Evolutionary conservation across 2,888 invertebrate species (phyloP).

Genomic region (Panopea generosa): DNA sequence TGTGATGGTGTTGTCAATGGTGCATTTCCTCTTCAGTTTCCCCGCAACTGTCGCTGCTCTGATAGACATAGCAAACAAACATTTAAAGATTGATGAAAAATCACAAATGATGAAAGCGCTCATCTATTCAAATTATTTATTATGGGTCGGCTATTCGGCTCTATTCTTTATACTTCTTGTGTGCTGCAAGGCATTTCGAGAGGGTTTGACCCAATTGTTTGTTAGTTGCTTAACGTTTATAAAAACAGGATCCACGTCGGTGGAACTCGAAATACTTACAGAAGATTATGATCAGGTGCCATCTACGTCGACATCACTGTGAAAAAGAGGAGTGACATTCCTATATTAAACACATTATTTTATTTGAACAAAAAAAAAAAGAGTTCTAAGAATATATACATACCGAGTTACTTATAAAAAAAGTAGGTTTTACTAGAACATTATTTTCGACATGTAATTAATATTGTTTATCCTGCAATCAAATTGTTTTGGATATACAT

Average conservation of each 20-base stretch:
- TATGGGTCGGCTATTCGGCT: slow-evolving; percentile 32
- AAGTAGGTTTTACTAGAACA: too few relatives aligned
- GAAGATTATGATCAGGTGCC: slow-evolving; percentile 46
- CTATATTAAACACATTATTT: too few relatives aligned
- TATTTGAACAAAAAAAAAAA: too few relatives aligned
- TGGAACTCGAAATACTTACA: slow-evolving; percentile 31
- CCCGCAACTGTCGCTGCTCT: slow-evolving; percentile 53
- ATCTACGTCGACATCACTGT: slow-evolving; percentile 35
- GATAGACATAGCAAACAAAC: not conserved
- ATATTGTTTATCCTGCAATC: too few relatives aligned
- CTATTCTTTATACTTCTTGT: slow-evolving; percentile 34
- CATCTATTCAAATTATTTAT: slow-evolving; percentile 17
- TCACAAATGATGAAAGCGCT: not conserved
- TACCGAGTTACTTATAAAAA: too few relatives aligned
- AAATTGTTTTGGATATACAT: too few relatives aligned
- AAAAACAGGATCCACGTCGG: slow-evolving; percentile 14
- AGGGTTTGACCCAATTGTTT: slow-evolving; percentile 25
- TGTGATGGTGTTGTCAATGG: slow-evolving; percentile 54
- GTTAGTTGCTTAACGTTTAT: slow-evolving; percentile 12
- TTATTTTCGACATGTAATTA: too few relatives aligned
- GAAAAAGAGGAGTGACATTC: too few relatives aligned
- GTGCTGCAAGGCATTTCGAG: slow-evolving; percentile 41
- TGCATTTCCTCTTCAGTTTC: slow-evolving; percentile 52
- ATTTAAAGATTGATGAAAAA: not conserved
- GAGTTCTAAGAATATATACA: too few relatives aligned